These are phyloP conservation scores for Anseranas semipalmata DNA, from an alignment of 2,113 vertebrate genomes.

Conservation along the genomic window DNA sequence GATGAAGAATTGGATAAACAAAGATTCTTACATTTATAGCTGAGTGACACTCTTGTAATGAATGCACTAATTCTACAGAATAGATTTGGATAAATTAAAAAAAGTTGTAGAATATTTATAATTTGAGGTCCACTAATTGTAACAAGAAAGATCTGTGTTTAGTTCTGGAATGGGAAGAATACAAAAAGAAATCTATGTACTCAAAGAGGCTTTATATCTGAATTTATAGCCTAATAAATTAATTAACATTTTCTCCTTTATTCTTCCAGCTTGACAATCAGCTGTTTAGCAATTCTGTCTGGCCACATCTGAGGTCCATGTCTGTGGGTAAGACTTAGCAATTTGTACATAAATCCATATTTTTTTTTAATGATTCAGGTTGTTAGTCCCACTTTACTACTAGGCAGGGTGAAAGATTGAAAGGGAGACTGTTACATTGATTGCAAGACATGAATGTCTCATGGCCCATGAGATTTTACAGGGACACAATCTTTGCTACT, in stretches of 20 bases:
- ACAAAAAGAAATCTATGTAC: not conserved
- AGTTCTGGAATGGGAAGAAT: not conserved
- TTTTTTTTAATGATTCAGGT: not conserved
- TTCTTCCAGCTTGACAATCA: not conserved
- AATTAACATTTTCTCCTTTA: not conserved
- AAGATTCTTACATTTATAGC: not conserved
- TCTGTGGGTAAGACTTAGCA: not conserved
- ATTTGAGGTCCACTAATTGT: not conserved
- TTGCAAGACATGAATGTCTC: not conserved
- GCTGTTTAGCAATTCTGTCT: not conserved
- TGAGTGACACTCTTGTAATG: not conserved
- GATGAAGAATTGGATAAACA: not conserved
- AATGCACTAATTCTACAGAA: not conserved
- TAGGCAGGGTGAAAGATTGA: not conserved
- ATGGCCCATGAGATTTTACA: not conserved
- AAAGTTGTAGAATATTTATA: not conserved
- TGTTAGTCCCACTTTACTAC: not conserved
- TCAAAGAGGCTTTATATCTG: not conserved
- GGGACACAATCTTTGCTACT: not conserved
- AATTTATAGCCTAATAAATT: not conserved
- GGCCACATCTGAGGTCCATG: not conserved
- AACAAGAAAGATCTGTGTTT: not conserved
- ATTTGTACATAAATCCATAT: not conserved
- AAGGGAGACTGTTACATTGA: not conserved
- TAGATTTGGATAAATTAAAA: not conserved